phyloP scores from a whole-genome alignment of 92 coral and sea anemone species.

The Epizoanthus rinbou region DNA sequence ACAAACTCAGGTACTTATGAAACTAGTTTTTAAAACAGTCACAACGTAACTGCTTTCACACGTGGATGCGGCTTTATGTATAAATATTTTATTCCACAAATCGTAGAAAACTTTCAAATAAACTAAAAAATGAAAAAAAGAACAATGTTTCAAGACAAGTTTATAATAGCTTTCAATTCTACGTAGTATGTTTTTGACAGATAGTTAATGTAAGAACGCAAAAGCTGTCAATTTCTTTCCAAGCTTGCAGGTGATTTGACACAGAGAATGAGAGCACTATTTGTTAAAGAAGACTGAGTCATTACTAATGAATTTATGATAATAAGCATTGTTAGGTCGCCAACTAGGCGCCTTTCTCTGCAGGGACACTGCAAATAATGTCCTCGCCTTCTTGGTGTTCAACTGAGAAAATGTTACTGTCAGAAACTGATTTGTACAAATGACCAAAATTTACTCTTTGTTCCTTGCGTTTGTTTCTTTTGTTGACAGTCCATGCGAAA shows the following conservation, averaged over 20 bases:
- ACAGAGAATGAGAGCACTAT: conserved; percentile 7
- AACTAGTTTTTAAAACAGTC: not conserved
- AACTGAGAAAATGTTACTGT: not conserved
- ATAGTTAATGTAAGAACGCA: not conserved
- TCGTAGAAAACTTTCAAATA: not conserved
- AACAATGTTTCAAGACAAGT: not conserved
- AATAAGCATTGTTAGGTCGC: conserved; percentile 3
- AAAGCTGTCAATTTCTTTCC: conserved; percentile 14
- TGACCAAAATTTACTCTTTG: too few species aligned
- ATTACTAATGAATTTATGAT: conserved; percentile 29
- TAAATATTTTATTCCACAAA: not conserved
- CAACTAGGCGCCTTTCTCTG: conserved; percentile 36
- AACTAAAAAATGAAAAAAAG: not conserved
- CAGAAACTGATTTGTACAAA: not conserved
- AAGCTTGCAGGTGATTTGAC: conserved; percentile 38
- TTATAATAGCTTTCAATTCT: not conserved
- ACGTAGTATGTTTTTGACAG: not conserved
- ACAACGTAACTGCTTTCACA: not conserved
- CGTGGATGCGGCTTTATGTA: conserved; percentile 4
- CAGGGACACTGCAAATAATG: not conserved
- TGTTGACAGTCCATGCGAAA: too few species aligned
- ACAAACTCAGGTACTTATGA: conserved; percentile 1
- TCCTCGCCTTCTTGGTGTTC: not conserved
- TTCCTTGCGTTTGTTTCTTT: too few species aligned
- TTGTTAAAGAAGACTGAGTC: conserved; percentile 20